Evolutionary conservation across 2,113 vertebrate species (phyloP), one percentile per base, ranked within the genome.

Genomic region (Sinocyclocheilus anshuiensis): DNA sequence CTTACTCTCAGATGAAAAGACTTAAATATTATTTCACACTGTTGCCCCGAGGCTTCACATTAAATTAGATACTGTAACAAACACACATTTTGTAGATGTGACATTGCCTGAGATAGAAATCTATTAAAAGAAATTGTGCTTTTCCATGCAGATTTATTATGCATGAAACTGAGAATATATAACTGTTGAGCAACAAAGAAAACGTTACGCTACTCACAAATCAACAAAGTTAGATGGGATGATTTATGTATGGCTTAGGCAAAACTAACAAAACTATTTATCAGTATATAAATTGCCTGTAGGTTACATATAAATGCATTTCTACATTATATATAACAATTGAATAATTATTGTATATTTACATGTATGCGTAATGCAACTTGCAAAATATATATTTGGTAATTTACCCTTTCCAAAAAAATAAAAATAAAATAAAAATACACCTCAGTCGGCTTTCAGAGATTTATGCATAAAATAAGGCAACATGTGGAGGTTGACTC

Each of bases 401-500:
- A 42, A 42, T n/a, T 74, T 5, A 74, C 20, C 22, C 42, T 50
- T 7, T 50, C 42, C 74, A 76, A 76, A 76, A 75, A 75, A n/a
- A 33, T 33, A 33, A 42, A 8, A 42, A 7, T 8, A 8, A 42
- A 42, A 42, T 9, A 75, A 75, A 76, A 75, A 24, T 42, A 74
- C n/a, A 50, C 2, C n/a, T 2, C 42, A 26, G 22, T 76, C 42
- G 8, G 12, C 74, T 76, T 42, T 50, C 42, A 76, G 39, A 76
- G 42, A 76, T 76, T 16, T 48, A n/a, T 15, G n/a, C 42, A 81
- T 81, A 81, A 81, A 65, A 65, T 81, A 81, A 81, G 79, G 79
- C 79, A 65, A 50, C 59, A 55, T 77, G 24, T 81, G 53, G 59
- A 81, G 39, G 42, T 65, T 67, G 39, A 81, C 42, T 81, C 74